These are phyloP conservation scores for Struthidea cinerea DNA, from an alignment of 2,113 vertebrate genomes.

Conservation along the genomic window DNA sequence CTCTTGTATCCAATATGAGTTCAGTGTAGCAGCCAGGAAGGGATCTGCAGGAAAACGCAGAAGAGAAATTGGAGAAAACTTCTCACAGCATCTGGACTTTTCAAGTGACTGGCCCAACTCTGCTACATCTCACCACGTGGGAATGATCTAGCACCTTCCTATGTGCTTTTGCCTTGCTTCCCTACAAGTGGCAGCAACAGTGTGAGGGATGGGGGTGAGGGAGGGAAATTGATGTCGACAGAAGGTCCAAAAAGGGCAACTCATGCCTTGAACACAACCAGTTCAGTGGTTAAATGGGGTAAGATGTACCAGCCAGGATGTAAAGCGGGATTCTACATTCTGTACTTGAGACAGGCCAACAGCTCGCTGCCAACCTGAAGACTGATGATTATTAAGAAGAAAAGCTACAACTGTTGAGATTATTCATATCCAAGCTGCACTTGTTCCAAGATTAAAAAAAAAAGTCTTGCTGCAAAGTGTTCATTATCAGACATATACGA, in stretches of 20 bases:
- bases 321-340: not conserved
- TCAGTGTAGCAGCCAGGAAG: not conserved
- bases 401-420: not conserved
- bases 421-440: not conserved
- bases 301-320: not conserved
- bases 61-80: not conserved
- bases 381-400: not conserved
- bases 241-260: not conserved
- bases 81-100: not conserved
- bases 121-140: not conserved
- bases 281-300: not conserved
- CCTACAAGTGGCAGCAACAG: fast-evolving
- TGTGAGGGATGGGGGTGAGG: not conserved
- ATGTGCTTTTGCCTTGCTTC: not conserved
- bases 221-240: not conserved
- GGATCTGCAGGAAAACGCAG: not conserved
- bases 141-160: not conserved
- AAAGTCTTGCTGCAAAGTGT: not conserved
- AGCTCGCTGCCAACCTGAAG: not conserved
- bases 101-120: not conserved
- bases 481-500: not conserved
- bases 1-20: not conserved
- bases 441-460: not conserved
- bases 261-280: not conserved
- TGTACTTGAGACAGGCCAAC: not conserved